Base-by-base conservation (phyloP, 2,797 vertebrate species). In the Aselliscus stoliczkanus region DNA sequence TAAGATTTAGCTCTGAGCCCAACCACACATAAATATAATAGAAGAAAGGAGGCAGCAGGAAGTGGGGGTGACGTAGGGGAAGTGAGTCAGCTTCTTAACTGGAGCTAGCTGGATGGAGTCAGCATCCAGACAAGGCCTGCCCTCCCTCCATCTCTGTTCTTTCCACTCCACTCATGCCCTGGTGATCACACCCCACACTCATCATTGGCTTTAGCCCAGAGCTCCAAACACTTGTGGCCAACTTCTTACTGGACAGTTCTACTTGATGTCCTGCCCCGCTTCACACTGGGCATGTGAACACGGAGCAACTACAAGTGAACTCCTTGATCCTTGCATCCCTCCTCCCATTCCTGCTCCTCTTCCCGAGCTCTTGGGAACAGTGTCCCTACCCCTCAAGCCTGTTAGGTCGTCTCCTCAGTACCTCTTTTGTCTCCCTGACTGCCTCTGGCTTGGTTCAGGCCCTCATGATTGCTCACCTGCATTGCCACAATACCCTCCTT, bases 1-100 rank as follows among this genome's bases (percentile, higher is more conserved):
- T 90, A 34, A 79, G 76, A 18, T 50, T 21, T 50, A 39, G 29
- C 39, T 96, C 70, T 54, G 39, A 81, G 77, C 37, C 39, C 44
- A 64, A 21, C 50, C 37, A 39, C 21, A n/a, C 10, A 1, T 42
- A 52, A 42, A 29, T 14, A 42, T 37, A 50, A 11, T 9, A 25
- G 31, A 67, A 42, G 20, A 15, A 69, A 34, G 18, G 44, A 37
- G 44, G 64, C 20, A 23, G 47, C 50, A 13, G 25, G 25, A n/a
- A 25, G 47, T 25, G 4, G 34, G 27, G 42, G 23, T 14, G 52
- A 8, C 31, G 15, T 12, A 10, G 20, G 15, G 50, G 47, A 27
- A 23, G 39, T 27, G n/a, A n/a, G 54, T 27, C 7, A n/a, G 6
- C 60, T 56, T 65, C 58, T 60, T n/a, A 4, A 5, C 34, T 17